Percentiles rank a stretch among this genome's conserved stretches.
Evolutionary conservation across 2,113 vertebrate species (phyloP).

Genomic region (Scophthalmus maximus): DNA sequence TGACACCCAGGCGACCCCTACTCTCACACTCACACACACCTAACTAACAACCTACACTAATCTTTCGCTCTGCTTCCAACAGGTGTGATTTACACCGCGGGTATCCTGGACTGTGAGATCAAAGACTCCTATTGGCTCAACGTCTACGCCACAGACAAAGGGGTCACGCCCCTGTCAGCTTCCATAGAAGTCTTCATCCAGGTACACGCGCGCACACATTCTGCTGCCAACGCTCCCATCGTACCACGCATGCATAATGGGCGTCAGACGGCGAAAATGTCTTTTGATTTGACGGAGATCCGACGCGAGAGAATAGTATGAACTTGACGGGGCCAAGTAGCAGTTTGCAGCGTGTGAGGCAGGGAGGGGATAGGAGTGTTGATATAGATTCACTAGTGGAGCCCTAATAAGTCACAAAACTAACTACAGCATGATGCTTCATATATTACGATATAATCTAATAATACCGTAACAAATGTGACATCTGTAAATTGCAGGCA

Average conservation of each 20-base stretch:
- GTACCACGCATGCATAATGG: constrained; percentile 4
- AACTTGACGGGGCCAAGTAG: background rate
- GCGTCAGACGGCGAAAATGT: background rate
- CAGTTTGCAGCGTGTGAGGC: background rate
- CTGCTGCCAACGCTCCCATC: background rate
- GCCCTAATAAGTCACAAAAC: background rate
- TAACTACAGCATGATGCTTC: too few relatives aligned
- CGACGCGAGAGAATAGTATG: background rate
- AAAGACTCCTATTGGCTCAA: constrained; percentile 94
- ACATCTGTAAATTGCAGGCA: background rate
- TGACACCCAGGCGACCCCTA: constrained; percentile 9
- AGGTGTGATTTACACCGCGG: constrained; percentile 95
- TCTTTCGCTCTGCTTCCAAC: constrained; percentile 53
- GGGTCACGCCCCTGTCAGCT: constrained; percentile 88
- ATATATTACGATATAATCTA: background rate
- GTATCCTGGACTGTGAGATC: constrained; percentile 92
- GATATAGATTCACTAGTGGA: background rate
- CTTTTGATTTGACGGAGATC: background rate
- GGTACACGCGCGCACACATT: constrained; percentile 63
- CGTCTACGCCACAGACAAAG: constrained; percentile 90
- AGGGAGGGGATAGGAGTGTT: background rate
- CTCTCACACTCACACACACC: background rate
- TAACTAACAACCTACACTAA: constrained; percentile 34
- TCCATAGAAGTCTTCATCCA: constrained; percentile 95
- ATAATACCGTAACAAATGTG: background rate